These are phyloP conservation scores for Hippocampus comes DNA, from an alignment of 2,113 vertebrate genomes.

Conservation along the genomic window DNA sequence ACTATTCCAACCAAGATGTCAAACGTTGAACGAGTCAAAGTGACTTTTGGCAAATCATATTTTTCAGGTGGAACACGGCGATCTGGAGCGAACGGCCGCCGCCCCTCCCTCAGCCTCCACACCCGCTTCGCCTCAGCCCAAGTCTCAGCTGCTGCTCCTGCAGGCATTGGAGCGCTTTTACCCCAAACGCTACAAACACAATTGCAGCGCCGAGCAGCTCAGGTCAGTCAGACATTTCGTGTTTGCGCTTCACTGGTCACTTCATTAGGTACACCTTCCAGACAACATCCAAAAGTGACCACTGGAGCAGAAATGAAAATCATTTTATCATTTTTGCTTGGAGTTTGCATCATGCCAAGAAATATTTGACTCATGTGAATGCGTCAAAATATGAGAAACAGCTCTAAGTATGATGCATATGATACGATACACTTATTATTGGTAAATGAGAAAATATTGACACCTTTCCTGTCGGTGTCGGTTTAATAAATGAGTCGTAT, in stretches of 20 bases:
- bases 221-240: slow-evolving; percentile 57
- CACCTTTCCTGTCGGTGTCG: background rate
- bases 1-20: no score
- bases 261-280: background rate
- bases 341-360: no score
- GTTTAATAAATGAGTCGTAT: background rate
- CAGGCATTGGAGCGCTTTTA: slow-evolving; percentile 85
- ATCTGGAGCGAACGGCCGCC: slow-evolving; percentile 73
- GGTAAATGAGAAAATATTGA: background rate
- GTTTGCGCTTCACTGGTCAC: background rate
- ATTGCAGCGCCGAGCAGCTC: slow-evolving; percentile 76
- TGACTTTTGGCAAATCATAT: background rate
- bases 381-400: no score
- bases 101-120: slow-evolving; percentile 67
- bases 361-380: no score
- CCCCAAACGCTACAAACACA: slow-evolving; percentile 82
- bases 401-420: no score
- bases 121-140: slow-evolving; percentile 70
- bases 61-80: slow-evolving; percentile 80
- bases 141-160: slow-evolving; percentile 80
- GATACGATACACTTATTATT: background rate
- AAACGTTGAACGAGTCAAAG: no score
- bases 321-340: no score
- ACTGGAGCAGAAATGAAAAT: no score
- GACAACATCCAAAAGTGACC: no score